Percentiles rank a stretch among this genome's conserved stretches.
Evolutionary conservation across 2,888 invertebrate genomes (phyloP).

Genomic region (Pocota personata): DNA sequence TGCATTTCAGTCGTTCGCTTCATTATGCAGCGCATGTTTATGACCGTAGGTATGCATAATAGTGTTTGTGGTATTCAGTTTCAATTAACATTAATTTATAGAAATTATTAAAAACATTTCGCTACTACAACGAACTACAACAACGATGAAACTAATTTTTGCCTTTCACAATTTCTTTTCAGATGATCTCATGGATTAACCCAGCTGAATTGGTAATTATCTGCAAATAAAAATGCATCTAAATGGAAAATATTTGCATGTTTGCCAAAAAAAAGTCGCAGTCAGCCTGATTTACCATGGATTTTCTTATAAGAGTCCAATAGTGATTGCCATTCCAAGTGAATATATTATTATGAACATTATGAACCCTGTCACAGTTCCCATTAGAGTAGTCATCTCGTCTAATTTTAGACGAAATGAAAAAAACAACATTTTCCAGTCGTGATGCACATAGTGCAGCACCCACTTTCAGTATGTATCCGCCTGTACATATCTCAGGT

Average conservation of each 20-base stretch:
- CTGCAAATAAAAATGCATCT: conserved; percentile 4
- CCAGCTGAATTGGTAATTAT: conserved; percentile 56
- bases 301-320: neutral
- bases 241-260: neutral
- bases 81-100: conserved; percentile 3
- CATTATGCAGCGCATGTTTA: neutral
- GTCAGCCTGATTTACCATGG: neutral
- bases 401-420: conserved; percentile 44
- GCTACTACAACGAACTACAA: neutral
- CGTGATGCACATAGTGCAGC: neutral
- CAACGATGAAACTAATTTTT: conserved; percentile 20
- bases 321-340: neutral
- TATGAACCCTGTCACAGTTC: neutral
- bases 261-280: neutral
- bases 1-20: conserved; percentile 18
- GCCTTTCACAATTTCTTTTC: conserved; percentile 34
- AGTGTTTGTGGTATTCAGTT: neutral
- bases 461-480: neutral
- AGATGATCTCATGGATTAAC: conserved; percentile 52
- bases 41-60: neutral
- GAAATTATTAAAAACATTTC: conserved; percentile 6
- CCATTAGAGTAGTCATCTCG: neutral
- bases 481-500: neutral
- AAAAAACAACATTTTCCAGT: no score
- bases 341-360: neutral